These are phyloP conservation scores for Pammene aurita DNA, from an alignment of 2,888 invertebrate species.

Conservation along the genomic window DNA sequence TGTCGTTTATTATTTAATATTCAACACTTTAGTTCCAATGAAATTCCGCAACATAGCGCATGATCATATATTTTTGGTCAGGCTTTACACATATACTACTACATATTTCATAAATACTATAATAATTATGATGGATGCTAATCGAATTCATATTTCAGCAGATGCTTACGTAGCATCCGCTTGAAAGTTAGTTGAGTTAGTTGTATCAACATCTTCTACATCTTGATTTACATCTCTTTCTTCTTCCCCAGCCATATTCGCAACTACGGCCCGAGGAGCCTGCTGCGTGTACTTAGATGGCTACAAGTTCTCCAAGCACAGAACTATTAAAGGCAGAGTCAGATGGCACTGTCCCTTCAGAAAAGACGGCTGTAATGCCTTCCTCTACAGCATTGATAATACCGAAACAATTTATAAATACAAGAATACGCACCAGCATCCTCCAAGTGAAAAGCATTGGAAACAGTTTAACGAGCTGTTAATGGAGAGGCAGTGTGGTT, in stretches of 20 bases:
- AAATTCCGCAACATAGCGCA: too few species aligned
- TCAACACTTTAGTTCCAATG: too few species aligned
- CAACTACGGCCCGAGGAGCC: background rate
- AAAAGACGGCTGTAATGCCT: conserved; percentile 2
- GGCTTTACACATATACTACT: too few species aligned
- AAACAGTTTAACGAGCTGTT: background rate
- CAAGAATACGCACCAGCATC: conserved; percentile 1
- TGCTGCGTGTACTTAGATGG: background rate
- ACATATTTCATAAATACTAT: too few species aligned
- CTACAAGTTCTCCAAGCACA: conserved; percentile 5
- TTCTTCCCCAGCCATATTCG: background rate
- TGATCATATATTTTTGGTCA: too few species aligned
- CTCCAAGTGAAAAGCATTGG: background rate
- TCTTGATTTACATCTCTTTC: too few species aligned
- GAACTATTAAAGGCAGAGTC: background rate
- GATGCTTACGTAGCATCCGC: too few species aligned
- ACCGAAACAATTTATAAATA: conserved; percentile 6
- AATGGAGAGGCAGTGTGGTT: background rate
- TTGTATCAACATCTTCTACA: too few species aligned
- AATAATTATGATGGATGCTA: too few species aligned
- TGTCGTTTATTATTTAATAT: too few species aligned
- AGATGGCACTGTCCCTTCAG: conserved; percentile 8
- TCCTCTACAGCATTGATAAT: background rate
- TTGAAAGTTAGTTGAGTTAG: too few species aligned
- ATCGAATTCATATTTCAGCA: too few species aligned